Percentiles rank a stretch among this genome's conserved stretches.
phyloP scores from a whole-genome alignment of 2,888 invertebrate species.

The Strigamia maritima region DNA sequence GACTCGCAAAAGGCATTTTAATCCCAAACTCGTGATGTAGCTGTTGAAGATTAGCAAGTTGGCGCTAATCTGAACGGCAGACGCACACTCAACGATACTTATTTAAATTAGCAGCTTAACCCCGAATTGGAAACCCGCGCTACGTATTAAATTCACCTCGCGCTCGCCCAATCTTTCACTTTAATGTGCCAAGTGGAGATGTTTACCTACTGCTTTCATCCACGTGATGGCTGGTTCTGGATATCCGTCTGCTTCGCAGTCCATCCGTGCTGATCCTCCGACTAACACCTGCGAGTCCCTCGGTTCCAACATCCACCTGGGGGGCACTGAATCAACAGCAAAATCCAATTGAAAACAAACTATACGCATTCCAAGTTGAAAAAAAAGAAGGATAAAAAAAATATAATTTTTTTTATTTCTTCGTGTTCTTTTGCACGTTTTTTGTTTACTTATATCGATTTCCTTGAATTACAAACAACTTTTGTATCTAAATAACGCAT shows the following conservation, averaged over 20 bases:
- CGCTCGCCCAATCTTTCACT: conserved; percentile 4
- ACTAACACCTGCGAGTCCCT: conserved; percentile 93
- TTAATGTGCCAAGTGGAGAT: neutral
- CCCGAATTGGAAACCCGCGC: neutral
- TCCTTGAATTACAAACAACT: neutral
- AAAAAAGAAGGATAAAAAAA: conserved; percentile 34
- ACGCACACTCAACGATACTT: neutral
- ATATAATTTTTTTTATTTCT: neutral
- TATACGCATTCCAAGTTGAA: neutral
- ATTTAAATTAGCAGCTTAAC: conserved; percentile 4
- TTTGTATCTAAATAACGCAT: too few relatives aligned
- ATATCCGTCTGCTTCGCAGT: conserved; percentile 94
- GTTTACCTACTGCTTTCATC: conserved; percentile 89
- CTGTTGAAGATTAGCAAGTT: neutral
- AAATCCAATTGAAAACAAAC: conserved; percentile 23
- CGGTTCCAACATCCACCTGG: conserved; percentile 92
- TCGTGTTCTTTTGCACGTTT: neutral
- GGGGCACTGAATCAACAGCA: conserved; percentile 66
- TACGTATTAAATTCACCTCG: neutral
- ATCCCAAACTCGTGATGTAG: neutral
- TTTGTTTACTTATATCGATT: neutral
- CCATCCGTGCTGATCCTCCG: conserved; percentile 87
- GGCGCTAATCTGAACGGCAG: neutral
- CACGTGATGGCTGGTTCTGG: conserved; percentile 90
- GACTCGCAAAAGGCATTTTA: neutral